Base-by-base conservation (phyloP, 2,797 vertebrate genomes). In the Botia kubotai region DNA sequence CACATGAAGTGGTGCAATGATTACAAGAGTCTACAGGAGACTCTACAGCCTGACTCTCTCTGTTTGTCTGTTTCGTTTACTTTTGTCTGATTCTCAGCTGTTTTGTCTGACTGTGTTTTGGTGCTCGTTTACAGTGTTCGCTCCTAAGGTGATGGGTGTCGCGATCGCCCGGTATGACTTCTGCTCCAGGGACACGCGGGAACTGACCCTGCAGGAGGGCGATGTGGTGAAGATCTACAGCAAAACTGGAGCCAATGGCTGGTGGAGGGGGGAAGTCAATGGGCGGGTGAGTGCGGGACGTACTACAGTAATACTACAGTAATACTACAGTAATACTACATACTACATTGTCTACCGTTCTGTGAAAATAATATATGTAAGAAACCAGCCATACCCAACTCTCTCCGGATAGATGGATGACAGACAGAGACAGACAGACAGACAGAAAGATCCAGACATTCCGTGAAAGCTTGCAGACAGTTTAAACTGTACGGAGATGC, bases 111-210 rank as follows among this genome's bases (percentile, higher is more conserved):
- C 14, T 2, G 19, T 72, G 58, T 72, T 57, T 65, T 46, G 12
- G 4, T 48, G 43, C 19, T 46, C 69, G 33, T 81, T 36, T 62
- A 57, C 76, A 99, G 98, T 97, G 90, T 89, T 99, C 3, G 95
- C 94, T 39, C 97, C 97, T 0, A 98, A 97, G 88, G 96, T 97
- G 88, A 94, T 99, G 0, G 98, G 98, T 3, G 94, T 99, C 78
- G 98, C 97, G 29, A 93, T 98, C 2, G 98, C 98, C 0, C 95
- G 98, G 16, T 99, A 99, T n/a, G 98, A 99, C 93, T 99, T 98
- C 94, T 95, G 96, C 72, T 96, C 98, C 0, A 92, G 98, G 19
- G 97, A 99, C 88, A 98, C 96, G 77, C 90, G 97, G 7, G 98
- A 99, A 39, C 90, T 99, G 23, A 97, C 98, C 26, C 89, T 99